Evolutionary conservation across 2,797 vertebrate species (phyloP).

Genomic region (Ibycter americanus): DNA sequence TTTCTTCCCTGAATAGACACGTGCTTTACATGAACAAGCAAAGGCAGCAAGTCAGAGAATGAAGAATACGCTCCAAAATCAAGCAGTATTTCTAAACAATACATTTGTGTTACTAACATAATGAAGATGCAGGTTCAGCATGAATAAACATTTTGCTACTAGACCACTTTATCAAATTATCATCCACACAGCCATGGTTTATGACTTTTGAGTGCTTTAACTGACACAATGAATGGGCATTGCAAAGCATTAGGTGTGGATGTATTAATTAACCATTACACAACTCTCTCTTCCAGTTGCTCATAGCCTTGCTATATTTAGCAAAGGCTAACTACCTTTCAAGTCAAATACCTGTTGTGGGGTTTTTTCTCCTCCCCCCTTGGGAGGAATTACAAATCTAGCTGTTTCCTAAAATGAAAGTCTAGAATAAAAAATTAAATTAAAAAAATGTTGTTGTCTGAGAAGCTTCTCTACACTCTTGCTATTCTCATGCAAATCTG

Average conservation of each 20-base stretch:
- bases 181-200: background rate
- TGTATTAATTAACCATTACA: background rate
- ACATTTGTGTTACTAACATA: background rate
- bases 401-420: background rate
- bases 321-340: background rate
- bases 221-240: background rate
- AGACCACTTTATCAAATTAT: background rate
- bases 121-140: background rate
- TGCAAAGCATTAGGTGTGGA: background rate
- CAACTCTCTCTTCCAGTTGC: background rate
- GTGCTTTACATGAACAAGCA: background rate
- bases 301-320: background rate
- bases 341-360: background rate
- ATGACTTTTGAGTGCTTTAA: background rate
- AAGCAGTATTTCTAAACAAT: background rate
- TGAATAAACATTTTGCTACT: background rate
- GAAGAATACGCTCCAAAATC: background rate
- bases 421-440: background rate
- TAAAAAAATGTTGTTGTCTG: background rate
- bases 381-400: background rate
- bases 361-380: background rate
- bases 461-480: background rate
- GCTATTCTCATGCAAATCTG: background rate
- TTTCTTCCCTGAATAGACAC: background rate
- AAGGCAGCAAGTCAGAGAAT: background rate